phyloP scores from a whole-genome alignment of 2,888 invertebrate genomes.

The Aricia artaxerxes region DNA sequence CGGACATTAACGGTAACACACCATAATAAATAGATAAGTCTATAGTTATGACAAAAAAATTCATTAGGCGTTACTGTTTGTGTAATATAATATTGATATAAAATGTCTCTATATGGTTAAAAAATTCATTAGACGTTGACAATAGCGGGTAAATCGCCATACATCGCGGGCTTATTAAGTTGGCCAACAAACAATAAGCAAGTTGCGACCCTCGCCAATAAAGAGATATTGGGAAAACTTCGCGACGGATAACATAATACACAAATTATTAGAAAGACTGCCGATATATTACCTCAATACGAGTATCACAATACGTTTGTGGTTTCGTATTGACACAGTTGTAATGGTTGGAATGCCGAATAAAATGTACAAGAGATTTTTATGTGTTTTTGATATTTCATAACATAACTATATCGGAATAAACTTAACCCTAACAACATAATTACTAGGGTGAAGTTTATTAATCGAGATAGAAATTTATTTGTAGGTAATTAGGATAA shows the following conservation, averaged over 20 bases:
- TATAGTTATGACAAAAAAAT: too few species aligned
- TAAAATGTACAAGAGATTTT: not conserved
- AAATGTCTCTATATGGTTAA: not conserved
- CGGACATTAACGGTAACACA: too few species aligned
- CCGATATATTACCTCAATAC: slow-evolving; percentile 31
- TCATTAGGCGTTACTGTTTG: too few species aligned
- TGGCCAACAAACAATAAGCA: slow-evolving; percentile 77
- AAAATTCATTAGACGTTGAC: slow-evolving; percentile 66
- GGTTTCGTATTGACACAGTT: not conserved
- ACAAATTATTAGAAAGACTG: slow-evolving; percentile 69
- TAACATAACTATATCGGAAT: too few species aligned
- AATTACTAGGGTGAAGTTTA: too few species aligned
- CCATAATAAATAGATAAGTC: too few species aligned
- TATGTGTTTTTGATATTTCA: not conserved
- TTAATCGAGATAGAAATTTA: too few species aligned
- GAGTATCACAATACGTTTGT: not conserved
- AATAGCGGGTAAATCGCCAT: slow-evolving; percentile 75
- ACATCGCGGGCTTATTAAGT: slow-evolving; percentile 79
- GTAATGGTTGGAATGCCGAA: not conserved
- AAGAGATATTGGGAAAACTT: slow-evolving; percentile 75
- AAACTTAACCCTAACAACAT: too few species aligned
- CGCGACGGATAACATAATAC: slow-evolving; percentile 62
- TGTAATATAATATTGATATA: too few species aligned
- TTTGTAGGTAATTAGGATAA: too few species aligned
- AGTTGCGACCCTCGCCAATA: slow-evolving; percentile 71